Percentiles rank a stretch among this genome's conserved stretches.
phyloP scores from a whole-genome alignment of 2,888 invertebrate genomes.

The Ophion slaviceki region DNA sequence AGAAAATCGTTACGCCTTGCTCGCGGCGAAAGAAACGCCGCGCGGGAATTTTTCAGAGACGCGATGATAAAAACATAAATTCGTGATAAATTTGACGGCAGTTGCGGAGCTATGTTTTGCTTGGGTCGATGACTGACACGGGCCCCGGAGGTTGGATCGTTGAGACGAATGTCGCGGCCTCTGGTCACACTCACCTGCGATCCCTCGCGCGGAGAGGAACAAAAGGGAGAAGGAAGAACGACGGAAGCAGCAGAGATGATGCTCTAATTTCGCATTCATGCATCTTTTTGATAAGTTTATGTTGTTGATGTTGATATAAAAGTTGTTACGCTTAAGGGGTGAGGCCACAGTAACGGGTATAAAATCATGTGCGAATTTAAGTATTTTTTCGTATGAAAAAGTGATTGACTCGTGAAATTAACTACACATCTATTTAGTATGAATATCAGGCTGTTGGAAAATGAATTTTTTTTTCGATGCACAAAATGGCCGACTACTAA shows the following conservation, averaged over 20 bases:
- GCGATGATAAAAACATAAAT: neutral
- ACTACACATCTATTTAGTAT: too few species aligned
- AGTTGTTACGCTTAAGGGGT: too few species aligned
- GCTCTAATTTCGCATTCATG: too few species aligned
- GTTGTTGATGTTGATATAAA: too few species aligned
- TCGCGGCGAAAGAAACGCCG: constrained; percentile 7
- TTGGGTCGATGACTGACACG: constrained; percentile 45
- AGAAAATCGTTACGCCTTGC: constrained; percentile 32
- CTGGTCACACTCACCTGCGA: constrained; percentile 5
- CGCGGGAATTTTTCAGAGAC: neutral
- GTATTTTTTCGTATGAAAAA: too few species aligned
- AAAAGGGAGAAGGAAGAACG: constrained; percentile 15
- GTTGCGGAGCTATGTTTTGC: neutral
- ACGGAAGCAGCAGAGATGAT: constrained; percentile 34
- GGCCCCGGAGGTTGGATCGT: constrained; percentile 57
- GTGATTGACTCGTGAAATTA: too few species aligned
- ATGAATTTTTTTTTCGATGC: too few species aligned
- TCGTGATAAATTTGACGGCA: constrained; percentile 47
- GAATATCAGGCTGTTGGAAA: too few species aligned
- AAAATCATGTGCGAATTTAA: too few species aligned
- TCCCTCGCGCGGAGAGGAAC: neutral
- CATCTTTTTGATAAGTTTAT: too few species aligned
- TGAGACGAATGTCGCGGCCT: constrained; percentile 31
- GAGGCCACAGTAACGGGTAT: too few species aligned
- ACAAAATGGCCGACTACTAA: too few species aligned